A percentile compares a stretch with the other conserved stretches of the same genome.
Evolutionary conservation across 2,888 invertebrate species (phyloP).

Genomic region (Platycheirus albimanus): DNA sequence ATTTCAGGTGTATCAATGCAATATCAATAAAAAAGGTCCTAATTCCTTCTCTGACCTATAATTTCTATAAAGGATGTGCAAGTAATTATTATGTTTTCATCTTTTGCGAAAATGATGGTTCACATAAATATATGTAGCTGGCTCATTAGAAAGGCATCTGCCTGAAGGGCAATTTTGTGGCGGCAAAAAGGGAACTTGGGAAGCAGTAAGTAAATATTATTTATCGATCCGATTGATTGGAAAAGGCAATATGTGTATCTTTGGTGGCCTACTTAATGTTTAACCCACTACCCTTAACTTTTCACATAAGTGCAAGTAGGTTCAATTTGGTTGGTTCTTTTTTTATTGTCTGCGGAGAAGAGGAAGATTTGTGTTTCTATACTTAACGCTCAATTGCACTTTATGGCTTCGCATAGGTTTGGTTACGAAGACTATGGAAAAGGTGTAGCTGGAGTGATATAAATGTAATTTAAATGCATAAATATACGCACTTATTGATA

Average conservation of each 20-base stretch:
- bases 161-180: slow-evolving; percentile 52
- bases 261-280: slow-evolving; percentile 44
- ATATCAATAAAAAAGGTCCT: slow-evolving; percentile 45
- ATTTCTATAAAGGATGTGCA: slow-evolving; percentile 51
- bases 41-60: slow-evolving; percentile 67
- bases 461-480: too few species aligned
- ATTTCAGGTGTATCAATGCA: slow-evolving; percentile 64
- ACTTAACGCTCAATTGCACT: slow-evolving; percentile 48
- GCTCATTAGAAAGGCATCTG: slow-evolving; percentile 65
- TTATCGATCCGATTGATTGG: slow-evolving; percentile 66
- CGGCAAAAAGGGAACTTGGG: slow-evolving; percentile 51
- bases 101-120: slow-evolving; percentile 33
- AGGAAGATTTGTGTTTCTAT: slow-evolving; percentile 13
- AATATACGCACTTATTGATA: too few species aligned
- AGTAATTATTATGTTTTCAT: slow-evolving; percentile 54
- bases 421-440: slow-evolving; percentile 1
- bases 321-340: slow-evolving; percentile 32
- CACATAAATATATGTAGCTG: slow-evolving; percentile 47
- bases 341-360: not conserved
- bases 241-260: slow-evolving; percentile 41
- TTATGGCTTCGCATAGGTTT: slow-evolving; percentile 39
- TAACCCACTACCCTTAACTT: slow-evolving; percentile 65
- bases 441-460: not conserved
- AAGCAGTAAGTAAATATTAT: slow-evolving; percentile 38
- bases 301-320: slow-evolving; percentile 30